Conservation (phyloP, 2,888 invertebrate species). For the Eupithecia subfuscata region DNA sequence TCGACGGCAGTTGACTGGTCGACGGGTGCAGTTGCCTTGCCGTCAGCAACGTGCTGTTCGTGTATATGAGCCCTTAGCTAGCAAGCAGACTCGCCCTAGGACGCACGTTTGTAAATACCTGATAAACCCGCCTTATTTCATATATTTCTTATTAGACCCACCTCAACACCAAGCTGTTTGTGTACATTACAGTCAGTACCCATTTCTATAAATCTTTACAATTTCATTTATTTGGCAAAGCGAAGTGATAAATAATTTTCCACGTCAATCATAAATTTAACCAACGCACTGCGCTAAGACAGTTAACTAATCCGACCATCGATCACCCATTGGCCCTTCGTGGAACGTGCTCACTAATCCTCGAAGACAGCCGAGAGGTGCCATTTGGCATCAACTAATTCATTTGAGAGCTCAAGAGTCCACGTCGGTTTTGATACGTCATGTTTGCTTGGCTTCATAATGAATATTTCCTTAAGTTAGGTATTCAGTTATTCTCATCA, state of each 20-base stretch:
- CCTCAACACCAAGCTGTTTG: background rate
- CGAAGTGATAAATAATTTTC: background rate
- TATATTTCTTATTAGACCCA: background rate
- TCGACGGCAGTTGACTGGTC: too few relatives aligned
- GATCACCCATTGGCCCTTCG: slow-evolving; percentile 69
- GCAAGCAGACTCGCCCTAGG: too few relatives aligned
- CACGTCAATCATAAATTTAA: slow-evolving; percentile 12
- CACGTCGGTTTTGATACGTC: background rate
- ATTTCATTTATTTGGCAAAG: background rate
- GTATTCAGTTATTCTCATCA: background rate
- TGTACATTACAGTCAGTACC: background rate
- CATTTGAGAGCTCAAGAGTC: slow-evolving; percentile 36
- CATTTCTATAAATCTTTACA: background rate
- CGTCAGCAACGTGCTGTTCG: too few relatives aligned
- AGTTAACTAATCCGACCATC: slow-evolving; percentile 58
- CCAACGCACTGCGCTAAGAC: background rate
- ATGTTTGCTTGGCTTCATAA: background rate
- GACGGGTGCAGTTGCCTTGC: too few relatives aligned
- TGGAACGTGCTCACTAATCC: slow-evolving; percentile 76
- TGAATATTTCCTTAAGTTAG: too few relatives aligned
- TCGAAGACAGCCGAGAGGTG: slow-evolving; percentile 59
- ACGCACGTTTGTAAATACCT: too few relatives aligned
- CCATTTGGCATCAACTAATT: slow-evolving; percentile 57
- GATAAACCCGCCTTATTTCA: too few relatives aligned
- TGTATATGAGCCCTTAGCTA: too few relatives aligned